Base-by-base conservation (phyloP, 2,797 vertebrate species). In the Aplochiton taeniatus region DNA sequence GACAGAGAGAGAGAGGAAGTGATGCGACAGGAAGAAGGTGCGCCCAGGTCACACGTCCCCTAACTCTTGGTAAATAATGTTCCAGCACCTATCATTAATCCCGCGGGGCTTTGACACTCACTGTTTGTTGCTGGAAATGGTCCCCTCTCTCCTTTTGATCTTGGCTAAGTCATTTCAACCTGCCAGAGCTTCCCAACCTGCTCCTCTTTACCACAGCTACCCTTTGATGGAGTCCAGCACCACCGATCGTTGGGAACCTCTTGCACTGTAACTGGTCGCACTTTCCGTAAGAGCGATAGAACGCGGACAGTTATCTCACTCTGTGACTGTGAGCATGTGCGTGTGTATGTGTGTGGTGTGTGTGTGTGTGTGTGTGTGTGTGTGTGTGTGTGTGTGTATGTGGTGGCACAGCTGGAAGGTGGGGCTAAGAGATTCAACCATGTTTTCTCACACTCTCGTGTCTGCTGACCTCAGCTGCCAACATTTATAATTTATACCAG, bases 381-480 rank as follows among this genome's bases (percentile, higher is more conserved):
- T 19, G 61, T 53, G 42, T 19, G 61, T 63, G 50, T 45, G 50
- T 19, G 50, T 63, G 50, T 53, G 42, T 45, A 10, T 53, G 17
- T 43, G 50, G 47, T 47, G 9, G 13, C 82, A 84, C 79, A 87
- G 82, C 73, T 87, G 82, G 76, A 67, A 78, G 73, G 74, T 78
- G 78, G 75, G 77, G 79, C 56, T 46, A 74, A 51, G 70, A 71
- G 85, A 76, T 84, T 91, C 89, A 88, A 86, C 85, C 75, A 84
- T 91, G 88, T 90, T 91, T 90, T 90, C 86, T 91, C 89, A 90
- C 92, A 92, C 88, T 77, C 78, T 77, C 76, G 90, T 93, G 92
- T 87, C 85, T 87, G 84, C 88, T 90, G 87, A 87, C 83, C 86
- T 90, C 88, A 91, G 90, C 82, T 85, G 89, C 83, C 86, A 84